Evolutionary conservation across 1,140 invertebrate species (phyloP).

Genomic region (Oreohelix idahoensis): DNA sequence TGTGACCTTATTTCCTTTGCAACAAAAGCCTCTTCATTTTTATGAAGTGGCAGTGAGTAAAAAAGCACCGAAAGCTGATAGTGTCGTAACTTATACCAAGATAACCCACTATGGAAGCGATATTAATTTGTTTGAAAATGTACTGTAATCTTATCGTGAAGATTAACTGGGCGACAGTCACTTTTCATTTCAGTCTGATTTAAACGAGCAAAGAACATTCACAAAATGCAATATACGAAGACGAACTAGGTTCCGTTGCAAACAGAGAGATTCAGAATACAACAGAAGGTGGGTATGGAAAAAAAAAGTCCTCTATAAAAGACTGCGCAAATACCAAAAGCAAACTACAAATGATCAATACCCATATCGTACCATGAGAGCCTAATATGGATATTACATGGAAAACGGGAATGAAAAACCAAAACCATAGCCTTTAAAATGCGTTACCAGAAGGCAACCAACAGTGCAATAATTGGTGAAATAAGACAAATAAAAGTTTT

Average conservation of each 20-base stretch:
- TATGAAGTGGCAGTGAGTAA: not conserved
- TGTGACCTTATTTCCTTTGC: too few relatives aligned
- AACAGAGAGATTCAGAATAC: not conserved
- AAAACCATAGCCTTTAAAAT: too few relatives aligned
- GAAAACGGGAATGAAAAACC: too few relatives aligned
- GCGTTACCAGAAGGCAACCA: too few relatives aligned
- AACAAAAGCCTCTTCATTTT: not conserved
- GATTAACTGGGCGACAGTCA: not conserved
- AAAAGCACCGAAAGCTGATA: too few relatives aligned
- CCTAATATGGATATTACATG: too few relatives aligned
- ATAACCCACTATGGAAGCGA: not conserved
- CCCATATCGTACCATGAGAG: too few relatives aligned
- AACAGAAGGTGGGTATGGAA: not conserved
- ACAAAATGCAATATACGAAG: not conserved
- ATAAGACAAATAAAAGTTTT: too few relatives aligned
- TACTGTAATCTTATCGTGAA: conserved; percentile 5
- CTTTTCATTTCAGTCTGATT: not conserved
- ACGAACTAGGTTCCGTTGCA: not conserved
- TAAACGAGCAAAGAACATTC: not conserved
- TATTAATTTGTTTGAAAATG: conserved; percentile 11
- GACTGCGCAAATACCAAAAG: too few relatives aligned
- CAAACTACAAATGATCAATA: too few relatives aligned
- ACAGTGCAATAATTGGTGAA: too few relatives aligned
- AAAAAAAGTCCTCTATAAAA: too few relatives aligned
- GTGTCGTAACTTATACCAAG: not conserved